These are phyloP conservation scores for Donacobius atricapilla DNA, from an alignment of 2,113 vertebrate genomes.

Conservation along the genomic window DNA sequence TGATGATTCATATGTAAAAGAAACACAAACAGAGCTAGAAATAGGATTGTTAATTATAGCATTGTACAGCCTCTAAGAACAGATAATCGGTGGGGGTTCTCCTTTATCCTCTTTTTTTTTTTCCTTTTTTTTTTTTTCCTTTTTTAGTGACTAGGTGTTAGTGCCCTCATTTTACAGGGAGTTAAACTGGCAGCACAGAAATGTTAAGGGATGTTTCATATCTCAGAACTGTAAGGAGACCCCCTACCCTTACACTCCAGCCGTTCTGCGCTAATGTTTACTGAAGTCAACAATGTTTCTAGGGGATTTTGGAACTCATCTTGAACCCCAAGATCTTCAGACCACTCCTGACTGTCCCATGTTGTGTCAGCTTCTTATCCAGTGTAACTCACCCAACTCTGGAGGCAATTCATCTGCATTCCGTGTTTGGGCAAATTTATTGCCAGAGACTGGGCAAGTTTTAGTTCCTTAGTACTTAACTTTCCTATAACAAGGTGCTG, in stretches of 20 bases:
- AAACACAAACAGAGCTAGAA: not conserved
- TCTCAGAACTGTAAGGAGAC: not conserved
- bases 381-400: not conserved
- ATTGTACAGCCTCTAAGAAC: not conserved
- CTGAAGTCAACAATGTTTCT: fast-evolving
- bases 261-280: not conserved
- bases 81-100: fast-evolving
- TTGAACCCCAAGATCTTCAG: not conserved
- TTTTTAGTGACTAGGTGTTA: not conserved
- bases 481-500: not conserved
- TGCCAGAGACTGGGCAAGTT: not conserved
- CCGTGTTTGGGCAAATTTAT: not conserved
- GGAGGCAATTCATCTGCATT: not conserved
- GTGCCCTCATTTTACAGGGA: not conserved
- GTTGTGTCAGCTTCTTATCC: not conserved
- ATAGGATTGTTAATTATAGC: not conserved
- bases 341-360: not conserved
- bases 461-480: not conserved
- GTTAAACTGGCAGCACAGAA: not conserved
- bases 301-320: not conserved
- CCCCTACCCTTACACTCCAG: not conserved
- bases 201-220: not conserved
- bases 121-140: fast-evolving
- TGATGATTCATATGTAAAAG: not conserved
- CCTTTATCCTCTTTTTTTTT: not conserved